Conservation (phyloP, 2,797 vertebrate genomes). For the Arctocebus calabarensis region DNA sequence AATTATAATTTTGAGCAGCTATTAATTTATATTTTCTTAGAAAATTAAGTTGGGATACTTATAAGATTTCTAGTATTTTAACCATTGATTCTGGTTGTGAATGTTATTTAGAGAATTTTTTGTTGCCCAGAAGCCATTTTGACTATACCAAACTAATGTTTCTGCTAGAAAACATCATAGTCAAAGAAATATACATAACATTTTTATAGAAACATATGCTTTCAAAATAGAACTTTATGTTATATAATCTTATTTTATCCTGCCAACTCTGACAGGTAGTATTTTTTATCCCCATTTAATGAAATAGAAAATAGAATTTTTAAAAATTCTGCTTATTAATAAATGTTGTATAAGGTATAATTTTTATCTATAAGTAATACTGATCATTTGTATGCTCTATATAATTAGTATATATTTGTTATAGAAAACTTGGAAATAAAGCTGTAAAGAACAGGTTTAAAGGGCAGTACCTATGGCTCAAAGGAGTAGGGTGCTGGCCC, state of each 20-base stretch:
- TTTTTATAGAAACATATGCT: background rate
- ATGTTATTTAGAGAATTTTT: background rate
- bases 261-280: background rate
- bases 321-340: background rate
- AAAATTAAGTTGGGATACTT: constrained; percentile 31
- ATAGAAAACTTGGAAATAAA: background rate
- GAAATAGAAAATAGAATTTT: background rate
- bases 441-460: background rate
- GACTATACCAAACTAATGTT: background rate
- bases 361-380: constrained; percentile 21
- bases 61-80: background rate
- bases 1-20: constrained; percentile 14
- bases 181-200: background rate
- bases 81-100: background rate
- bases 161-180: background rate
- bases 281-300: background rate
- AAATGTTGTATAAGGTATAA: background rate
- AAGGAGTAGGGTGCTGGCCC: no score
- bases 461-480: no score
- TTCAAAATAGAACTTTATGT: background rate
- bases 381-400: background rate
- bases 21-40: background rate
- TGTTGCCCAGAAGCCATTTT: background rate
- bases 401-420: background rate
- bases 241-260: background rate